Evolutionary conservation across 2,888 invertebrate genomes (phyloP).

Genomic region (Peribatodes rhomboidaria): DNA sequence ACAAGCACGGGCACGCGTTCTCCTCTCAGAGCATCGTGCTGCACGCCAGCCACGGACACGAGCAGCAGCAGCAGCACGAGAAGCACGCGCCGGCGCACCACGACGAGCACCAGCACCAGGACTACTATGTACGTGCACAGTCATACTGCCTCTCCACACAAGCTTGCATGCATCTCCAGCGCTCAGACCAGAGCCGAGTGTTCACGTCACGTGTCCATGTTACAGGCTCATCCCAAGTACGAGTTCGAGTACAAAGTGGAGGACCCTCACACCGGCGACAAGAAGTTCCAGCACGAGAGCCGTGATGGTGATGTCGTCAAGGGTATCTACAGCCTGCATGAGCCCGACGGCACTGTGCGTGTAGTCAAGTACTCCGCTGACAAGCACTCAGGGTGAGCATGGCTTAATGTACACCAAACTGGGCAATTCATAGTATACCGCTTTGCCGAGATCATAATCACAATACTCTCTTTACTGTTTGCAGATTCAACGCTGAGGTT

Average conservation of each 20-base stretch:
- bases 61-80: conserved; percentile 9
- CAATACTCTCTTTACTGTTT: conserved; percentile 17
- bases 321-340: conserved; percentile 63
- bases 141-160: conserved; percentile 50
- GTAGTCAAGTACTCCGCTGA: conserved; percentile 46
- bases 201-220: conserved; percentile 8
- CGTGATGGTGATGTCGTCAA: conserved; percentile 85
- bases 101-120: conserved; percentile 21
- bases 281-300: conserved; percentile 80
- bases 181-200: background rate
- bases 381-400: conserved; percentile 42
- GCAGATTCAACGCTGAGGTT: conserved; percentile 63
- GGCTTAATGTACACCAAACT: background rate
- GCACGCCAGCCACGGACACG: conserved; percentile 48
- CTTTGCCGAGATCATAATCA: background rate
- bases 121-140: conserved; percentile 21
- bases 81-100: conserved; percentile 15
- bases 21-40: conserved; percentile 64
- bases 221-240: conserved; percentile 61
- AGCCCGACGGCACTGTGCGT: conserved; percentile 72
- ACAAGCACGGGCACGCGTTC: conserved; percentile 63
- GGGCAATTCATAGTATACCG: background rate
- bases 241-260: conserved; percentile 78
- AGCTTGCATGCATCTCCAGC: conserved; percentile 45
- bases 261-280: conserved; percentile 82